Evolutionary conservation across 2,797 vertebrate genomes (phyloP), one percentile per base, ranked within the genome.

Genomic region (Cottoperca gobio): DNA sequence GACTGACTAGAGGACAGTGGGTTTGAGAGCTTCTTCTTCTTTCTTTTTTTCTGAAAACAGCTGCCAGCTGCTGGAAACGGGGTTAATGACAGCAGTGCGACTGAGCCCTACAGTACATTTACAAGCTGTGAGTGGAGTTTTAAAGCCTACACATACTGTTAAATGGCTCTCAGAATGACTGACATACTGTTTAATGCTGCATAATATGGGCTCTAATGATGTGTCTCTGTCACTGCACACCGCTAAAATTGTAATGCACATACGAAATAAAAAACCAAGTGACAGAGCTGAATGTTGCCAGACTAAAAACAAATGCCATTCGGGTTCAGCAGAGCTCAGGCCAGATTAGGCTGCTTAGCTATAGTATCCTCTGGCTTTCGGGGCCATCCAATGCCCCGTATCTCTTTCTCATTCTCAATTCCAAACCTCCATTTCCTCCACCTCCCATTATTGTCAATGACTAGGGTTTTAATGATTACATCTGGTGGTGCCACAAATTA

Each of bases 401-500:
- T 77, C 59, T 58, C 49, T 79, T 70, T 55, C 73, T 78, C 57
- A 79, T 79, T 87, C 59, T 58, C 74, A 81, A 70, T 81, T 83
- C 68, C 76, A 16, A n/a, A 80, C 76, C 64, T 72, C 81, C 76
- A 83, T 83, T 87, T 78, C 69, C 55, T 76, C 50, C 37, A 87
- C 87, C 77, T 85, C 85, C 73, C 83, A 78, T 85, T 85, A 91
- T 91, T 92, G 88, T 91, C 89, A 84, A 84, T 89, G 88, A 90
- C 88, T 82, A 52, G 80, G 76, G 86, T 88, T 89, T 90, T 94
- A 94, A 92, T 90, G 94, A 94, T 93, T 93, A 86, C 91, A 92
- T 94, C 93, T 94, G 91, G 90, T 88, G 84, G 85, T 89, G 86
- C 90, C 84, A 90, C 89, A 93, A 90, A 93, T 93, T 91, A 93